Evolutionary conservation across 1,140 invertebrate species (phyloP).

Genomic region (Megathymus violae): DNA sequence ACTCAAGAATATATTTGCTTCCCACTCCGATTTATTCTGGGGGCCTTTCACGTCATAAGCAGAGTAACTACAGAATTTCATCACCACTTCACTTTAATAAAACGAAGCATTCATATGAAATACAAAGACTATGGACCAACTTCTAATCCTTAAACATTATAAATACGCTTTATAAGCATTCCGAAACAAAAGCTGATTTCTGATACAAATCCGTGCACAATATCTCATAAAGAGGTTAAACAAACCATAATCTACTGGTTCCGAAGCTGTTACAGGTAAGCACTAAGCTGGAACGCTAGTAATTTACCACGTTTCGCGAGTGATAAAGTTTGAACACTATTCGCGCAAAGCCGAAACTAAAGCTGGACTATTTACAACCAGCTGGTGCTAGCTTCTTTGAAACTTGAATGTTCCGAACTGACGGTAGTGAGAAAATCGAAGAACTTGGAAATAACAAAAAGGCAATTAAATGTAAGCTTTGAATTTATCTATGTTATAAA

Average conservation of each 20-base stretch:
- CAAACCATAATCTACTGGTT: slow-evolving; percentile 19
- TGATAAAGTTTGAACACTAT: slow-evolving; percentile 22
- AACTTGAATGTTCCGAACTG: not conserved
- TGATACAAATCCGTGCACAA: not conserved
- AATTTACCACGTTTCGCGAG: slow-evolving; percentile 27
- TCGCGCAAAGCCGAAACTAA: slow-evolving; percentile 2
- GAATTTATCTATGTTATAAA: too few species aligned
- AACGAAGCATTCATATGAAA: too few species aligned
- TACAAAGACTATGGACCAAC: too few species aligned
- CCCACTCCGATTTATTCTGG: too few species aligned
- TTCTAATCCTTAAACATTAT: not conserved
- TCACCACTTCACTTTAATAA: too few species aligned
- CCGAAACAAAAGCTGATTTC: not conserved
- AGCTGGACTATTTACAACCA: not conserved
- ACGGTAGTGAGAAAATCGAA: too few species aligned
- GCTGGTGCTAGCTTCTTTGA: not conserved
- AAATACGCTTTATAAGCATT: not conserved
- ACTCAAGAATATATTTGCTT: too few species aligned
- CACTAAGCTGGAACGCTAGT: slow-evolving; percentile 23
- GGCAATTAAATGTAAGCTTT: too few species aligned
- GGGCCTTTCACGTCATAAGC: too few species aligned
- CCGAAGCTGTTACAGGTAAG: slow-evolving; percentile 17
- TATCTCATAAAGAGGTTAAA: slow-evolving; percentile 26
- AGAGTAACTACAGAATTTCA: too few species aligned
- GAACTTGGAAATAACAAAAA: too few species aligned